Base-by-base conservation (phyloP, 1,140 invertebrate genomes). In the Steinernema khuongi region DNA sequence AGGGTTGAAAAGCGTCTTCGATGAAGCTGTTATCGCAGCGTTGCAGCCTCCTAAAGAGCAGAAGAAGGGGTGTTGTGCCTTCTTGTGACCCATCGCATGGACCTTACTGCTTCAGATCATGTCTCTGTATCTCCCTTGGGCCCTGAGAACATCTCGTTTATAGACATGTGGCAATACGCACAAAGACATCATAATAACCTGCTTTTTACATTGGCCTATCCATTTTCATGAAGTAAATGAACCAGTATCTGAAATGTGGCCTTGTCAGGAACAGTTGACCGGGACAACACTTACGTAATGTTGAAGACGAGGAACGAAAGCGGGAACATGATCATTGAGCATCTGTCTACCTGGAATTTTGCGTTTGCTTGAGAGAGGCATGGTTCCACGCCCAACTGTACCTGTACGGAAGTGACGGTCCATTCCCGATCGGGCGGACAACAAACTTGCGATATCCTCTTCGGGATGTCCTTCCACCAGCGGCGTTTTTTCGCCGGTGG, bases 1-100 rank as follows among this genome's bases (percentile, higher is more conserved):
- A 92, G 97, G 97, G 81, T 87, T 99, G 83, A 99, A 99, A 88
- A 99, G 98, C 87, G 97, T 99, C 0, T 99, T 99, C 87, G 97
- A 99, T 87, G 97, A 99, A 89, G 97, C 97, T 36, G 99, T 99
- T 84, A 87, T 99, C 77, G 96, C 97, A 70, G 97, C 96, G 69
- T 87, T 99, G 81, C 94, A 97, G 87, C 95, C 95, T 30, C 95
- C 96, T 86, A 94, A 94, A 86, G 92, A 92, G 68, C 90, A 92
- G 70, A 96, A 93, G 88, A 93, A 91, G 88, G 92, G 91, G 90
- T 92, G 91, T 87, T 97, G 94, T 67, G 66, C 26, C 7, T 11
- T 41, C n/a, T 41, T 41, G 36, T 41, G 36, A 41, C n/a, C n/a
- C n/a, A n/a, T n/a, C n/a, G n/a, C n/a, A n/a, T n/a, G n/a, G n/a